Evolutionary conservation across 2,113 vertebrate species (phyloP).

Genomic region (Eupsittula cactorum): DNA sequence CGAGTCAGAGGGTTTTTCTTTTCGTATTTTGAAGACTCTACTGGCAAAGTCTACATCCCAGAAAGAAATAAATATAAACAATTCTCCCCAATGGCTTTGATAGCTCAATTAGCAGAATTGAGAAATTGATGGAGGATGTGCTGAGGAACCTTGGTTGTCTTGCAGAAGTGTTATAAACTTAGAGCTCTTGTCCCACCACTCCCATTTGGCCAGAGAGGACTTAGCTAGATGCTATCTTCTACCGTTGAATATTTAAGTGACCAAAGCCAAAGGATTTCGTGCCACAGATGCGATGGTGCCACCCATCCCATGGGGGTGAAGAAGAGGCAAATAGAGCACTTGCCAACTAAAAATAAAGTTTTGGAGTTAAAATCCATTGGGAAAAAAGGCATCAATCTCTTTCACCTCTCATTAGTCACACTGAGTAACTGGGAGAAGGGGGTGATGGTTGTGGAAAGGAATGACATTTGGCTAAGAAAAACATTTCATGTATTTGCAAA

Average conservation of each 20-base stretch:
- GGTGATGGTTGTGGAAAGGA: slow-evolving; percentile 47
- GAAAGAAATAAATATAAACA: slow-evolving; percentile 60
- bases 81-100: neutral
- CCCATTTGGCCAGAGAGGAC: neutral
- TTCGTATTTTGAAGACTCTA: slow-evolving; percentile 56
- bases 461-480: slow-evolving; percentile 33
- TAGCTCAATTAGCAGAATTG: slow-evolving; percentile 25
- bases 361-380: neutral
- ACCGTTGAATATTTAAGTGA: neutral
- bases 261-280: neutral
- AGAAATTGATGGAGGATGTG: slow-evolving; percentile 1
- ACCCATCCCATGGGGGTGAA: neutral
- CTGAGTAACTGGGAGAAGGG: slow-evolving; percentile 44
- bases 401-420: slow-evolving; percentile 38
- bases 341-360: neutral
- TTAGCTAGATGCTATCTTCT: neutral
- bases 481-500: slow-evolving; percentile 43
- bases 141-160: neutral
- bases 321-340: neutral
- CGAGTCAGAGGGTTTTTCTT: slow-evolving; percentile 60
- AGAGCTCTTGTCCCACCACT: neutral
- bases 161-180: neutral
- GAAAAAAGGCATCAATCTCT: neutral
- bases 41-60: slow-evolving; percentile 27
- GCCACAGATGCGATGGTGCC: neutral